Evolutionary conservation across 2,888 invertebrate genomes (phyloP), one percentile per base, ranked within the genome.

Genomic region (Noctua janthina): DNA sequence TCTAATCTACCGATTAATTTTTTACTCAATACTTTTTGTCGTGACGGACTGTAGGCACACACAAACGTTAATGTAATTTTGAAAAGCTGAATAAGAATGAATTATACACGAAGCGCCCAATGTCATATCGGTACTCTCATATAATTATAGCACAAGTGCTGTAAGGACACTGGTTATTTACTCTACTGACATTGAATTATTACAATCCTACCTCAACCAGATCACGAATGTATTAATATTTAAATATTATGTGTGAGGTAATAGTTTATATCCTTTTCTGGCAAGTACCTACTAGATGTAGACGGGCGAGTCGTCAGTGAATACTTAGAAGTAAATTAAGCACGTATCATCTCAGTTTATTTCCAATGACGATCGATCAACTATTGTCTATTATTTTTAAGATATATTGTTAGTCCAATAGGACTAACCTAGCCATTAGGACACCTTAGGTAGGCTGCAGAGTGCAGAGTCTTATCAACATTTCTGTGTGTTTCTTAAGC

Each of bases 101-200:
- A 81, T 79, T 66, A 88, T 43, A 74, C 78, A 81, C 80, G 82
- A 74, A 83, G 56, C 78, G 59, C 20, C 77, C 88, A 88, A 88
- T 87, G 88, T 82, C 89, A 80, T 79, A 76, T 69, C 29, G 74
- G 67, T 71, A 86, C 49, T 13, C 81, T 74, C 17, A 77, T 76
- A 80, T 81, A 89, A 89, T 83, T 88, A 78, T 81, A 83, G 73
- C 74, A 46, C 80, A 82, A 80, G 81, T 69, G 75, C 76, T 76
- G 64, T 89, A 87, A 88, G 90, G 88, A 90, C 90, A 85, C 71
- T 79, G 29, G 76, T 67, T 84, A 74, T 88, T 88, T 88, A 88
- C 88, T 78, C 72, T 67, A 85, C 82, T 86, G 90, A 87, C 90
- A 90, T 89, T 90, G 92, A 91, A 87, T 89, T 85, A 88, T 78